phyloP scores from a whole-genome alignment of 2,113 vertebrate species.

The Panthera uncia region DNA sequence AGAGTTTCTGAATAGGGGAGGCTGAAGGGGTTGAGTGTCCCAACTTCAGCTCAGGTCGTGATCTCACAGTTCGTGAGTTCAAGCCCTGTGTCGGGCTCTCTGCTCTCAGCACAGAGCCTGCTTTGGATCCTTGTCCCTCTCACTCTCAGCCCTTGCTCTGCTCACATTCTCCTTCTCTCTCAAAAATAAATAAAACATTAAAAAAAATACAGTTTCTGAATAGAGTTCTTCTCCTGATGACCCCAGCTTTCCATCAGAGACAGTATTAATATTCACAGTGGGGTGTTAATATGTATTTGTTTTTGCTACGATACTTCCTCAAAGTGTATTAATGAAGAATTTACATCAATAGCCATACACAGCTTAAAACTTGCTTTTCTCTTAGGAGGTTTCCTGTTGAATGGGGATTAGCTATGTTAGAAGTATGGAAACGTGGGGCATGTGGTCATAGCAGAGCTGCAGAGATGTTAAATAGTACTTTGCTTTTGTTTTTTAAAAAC shows the following conservation, averaged over 20 bases:
- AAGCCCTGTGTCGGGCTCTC: no score
- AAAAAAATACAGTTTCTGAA: background rate
- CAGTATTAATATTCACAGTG: background rate
- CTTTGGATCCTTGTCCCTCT: no score
- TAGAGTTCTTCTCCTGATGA: background rate
- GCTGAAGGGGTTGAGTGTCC: no score
- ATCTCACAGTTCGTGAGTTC: no score
- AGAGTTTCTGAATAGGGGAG: background rate
- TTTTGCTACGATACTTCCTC: background rate
- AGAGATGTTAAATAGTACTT: background rate
- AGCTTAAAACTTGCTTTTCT: background rate
- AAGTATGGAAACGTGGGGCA: background rate
- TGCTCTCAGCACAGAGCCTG: no score
- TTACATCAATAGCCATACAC: background rate
- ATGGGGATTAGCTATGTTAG: background rate
- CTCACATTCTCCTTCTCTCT: no score
- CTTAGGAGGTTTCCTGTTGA: background rate
- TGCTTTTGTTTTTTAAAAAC: background rate
- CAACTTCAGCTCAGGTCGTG: no score
- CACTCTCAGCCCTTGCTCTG: no score
- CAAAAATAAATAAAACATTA: no score
- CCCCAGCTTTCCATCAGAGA: background rate
- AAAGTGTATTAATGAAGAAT: background rate
- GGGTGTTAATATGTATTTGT: background rate
- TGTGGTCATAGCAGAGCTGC: background rate